Conservation (phyloP, 2,888 invertebrate species). For the Tenthredo scrophulariae region DNA sequence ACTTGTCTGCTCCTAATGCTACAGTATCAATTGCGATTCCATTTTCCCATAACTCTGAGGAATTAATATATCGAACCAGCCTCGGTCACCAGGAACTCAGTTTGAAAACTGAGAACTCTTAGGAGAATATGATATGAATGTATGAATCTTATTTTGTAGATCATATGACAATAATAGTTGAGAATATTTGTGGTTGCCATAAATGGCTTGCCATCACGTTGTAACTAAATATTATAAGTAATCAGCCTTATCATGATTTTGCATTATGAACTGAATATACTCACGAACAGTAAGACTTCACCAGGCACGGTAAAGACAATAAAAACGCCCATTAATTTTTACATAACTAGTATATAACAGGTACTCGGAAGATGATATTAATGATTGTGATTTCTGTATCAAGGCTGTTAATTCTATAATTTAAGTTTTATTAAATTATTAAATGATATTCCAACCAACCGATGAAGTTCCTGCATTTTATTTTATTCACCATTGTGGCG, state of each 20-base stretch:
- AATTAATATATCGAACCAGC: background rate
- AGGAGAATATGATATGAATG: background rate
- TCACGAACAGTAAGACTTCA: background rate
- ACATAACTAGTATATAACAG: background rate
- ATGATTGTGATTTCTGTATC: background rate
- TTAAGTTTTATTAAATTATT: background rate
- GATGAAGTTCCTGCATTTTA: background rate
- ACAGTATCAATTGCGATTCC: background rate
- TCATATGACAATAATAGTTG: conserved; percentile 25
- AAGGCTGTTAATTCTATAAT: conserved; percentile 17
- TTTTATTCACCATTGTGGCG: too few species aligned
- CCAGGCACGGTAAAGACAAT: background rate
- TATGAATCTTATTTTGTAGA: conserved; percentile 11
- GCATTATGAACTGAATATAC: background rate
- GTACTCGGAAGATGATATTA: background rate
- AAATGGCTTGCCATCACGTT: background rate
- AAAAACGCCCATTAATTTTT: background rate
- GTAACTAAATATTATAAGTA: conserved; percentile 9
- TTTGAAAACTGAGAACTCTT: background rate
- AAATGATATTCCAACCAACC: conserved; percentile 11
- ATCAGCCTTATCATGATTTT: background rate
- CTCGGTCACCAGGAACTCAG: background rate
- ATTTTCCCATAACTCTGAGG: background rate
- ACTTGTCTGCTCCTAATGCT: too few species aligned
- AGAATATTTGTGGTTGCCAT: conserved; percentile 1